Evolutionary conservation across 2,888 invertebrate species (phyloP).

Genomic region (Galerucella calmariensis): DNA sequence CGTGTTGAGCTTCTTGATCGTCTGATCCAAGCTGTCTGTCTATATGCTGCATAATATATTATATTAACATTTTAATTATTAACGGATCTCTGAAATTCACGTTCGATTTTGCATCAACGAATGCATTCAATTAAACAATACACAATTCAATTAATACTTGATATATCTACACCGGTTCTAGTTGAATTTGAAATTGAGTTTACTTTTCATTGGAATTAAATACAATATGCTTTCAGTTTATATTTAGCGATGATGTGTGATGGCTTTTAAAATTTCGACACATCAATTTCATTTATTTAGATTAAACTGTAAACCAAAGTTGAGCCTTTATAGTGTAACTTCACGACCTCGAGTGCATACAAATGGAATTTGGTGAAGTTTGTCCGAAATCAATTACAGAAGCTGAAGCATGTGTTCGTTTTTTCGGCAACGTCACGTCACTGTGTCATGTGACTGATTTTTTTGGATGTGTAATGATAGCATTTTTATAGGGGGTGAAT

Average conservation of each 20-base stretch:
- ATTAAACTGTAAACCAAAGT: no score
- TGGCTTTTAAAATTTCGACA: background rate
- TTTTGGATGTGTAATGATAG: no score
- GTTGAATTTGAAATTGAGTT: slow-evolving; percentile 12
- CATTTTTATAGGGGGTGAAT: no score
- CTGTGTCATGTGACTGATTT: no score
- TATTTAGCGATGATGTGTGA: background rate
- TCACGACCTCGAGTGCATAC: no score
- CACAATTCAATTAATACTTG: slow-evolving; percentile 34
- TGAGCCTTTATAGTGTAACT: no score
- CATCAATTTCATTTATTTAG: no score
- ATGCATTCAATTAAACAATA: slow-evolving; percentile 34
- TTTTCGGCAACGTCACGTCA: no score
- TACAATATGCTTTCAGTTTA: background rate
- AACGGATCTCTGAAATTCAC: slow-evolving; percentile 19
- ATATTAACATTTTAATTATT: slow-evolving; percentile 33
- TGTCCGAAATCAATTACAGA: no score
- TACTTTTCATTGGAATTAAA: slow-evolving; percentile 17
- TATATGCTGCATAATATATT: slow-evolving; percentile 9
- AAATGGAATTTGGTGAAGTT: no score
- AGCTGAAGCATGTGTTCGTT: no score
- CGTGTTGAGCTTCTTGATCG: no score
- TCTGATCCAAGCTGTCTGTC: background rate
- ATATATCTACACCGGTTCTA: slow-evolving; percentile 13
- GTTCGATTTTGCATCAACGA: slow-evolving; percentile 27